These are phyloP conservation scores for Mesocentrotus franciscanus DNA, from an alignment of 53 echinoderm and acorn worm species.

Conservation along the genomic window DNA sequence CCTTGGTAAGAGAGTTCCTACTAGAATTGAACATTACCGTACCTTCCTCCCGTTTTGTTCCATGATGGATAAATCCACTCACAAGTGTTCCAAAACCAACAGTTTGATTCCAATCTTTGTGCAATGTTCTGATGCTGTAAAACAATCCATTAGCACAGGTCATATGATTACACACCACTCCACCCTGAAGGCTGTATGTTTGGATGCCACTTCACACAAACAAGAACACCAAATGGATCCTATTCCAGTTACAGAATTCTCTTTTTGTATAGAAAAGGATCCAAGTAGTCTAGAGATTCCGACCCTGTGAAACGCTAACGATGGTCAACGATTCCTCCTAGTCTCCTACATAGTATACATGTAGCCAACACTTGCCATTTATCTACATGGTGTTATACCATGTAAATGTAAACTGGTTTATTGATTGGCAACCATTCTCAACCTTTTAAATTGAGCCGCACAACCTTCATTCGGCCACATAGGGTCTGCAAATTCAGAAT, in stretches of 20 bases:
- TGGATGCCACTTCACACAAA: slow-evolving; percentile 54
- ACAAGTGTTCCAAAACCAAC: background rate
- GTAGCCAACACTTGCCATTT: too few species aligned
- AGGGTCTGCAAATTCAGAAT: slow-evolving; percentile 36
- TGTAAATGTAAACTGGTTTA: too few species aligned
- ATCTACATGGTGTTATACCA: too few species aligned
- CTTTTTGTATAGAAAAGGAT: background rate
- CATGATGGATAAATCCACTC: background rate
- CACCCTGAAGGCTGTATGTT: slow-evolving; percentile 15
- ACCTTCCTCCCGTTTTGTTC: background rate
- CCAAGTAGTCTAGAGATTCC: background rate
- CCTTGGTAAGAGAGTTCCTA: too few species aligned
- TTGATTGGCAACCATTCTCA: too few species aligned
- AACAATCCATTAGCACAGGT: slow-evolving; percentile 8
- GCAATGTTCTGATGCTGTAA: background rate
- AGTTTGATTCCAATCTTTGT: background rate
- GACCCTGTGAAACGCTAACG: background rate
- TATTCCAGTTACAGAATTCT: background rate
- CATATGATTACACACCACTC: slow-evolving; percentile 28
- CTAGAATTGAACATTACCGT: background rate
- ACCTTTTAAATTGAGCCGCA: too few species aligned
- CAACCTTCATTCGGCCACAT: too few species aligned
- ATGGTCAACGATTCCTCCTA: too few species aligned
- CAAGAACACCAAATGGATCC: background rate
- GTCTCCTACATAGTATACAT: too few species aligned